A percentile compares a stretch with the other conserved stretches of the same genome.
These are phyloP conservation scores for Chelon auratus DNA, from an alignment of 2,797 vertebrate genomes.

Conservation along the genomic window DNA sequence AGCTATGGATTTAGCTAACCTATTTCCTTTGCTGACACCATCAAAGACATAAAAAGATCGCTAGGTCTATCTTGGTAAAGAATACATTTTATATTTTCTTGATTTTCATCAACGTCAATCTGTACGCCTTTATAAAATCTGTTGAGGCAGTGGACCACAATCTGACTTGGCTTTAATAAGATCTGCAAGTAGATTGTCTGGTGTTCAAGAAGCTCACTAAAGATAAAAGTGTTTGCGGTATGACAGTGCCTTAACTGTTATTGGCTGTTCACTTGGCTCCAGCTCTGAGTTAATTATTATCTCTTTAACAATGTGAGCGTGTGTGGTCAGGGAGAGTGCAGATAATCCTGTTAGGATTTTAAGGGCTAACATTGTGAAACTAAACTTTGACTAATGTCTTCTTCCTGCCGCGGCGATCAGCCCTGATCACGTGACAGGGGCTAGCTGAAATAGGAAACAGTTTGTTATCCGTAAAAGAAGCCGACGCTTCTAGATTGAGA, in stretches of 20 bases:
- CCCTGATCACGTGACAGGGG: conserved; percentile 66
- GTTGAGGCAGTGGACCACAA: background rate
- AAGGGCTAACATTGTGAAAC: conserved; percentile 53
- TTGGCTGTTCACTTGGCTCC: conserved; percentile 55
- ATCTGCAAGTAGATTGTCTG: conserved; percentile 10
- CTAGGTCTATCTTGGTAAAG: too few species aligned
- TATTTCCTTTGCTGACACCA: too few species aligned
- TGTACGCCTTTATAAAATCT: background rate
- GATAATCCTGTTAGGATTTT: conserved; percentile 59
- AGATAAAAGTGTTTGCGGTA: conserved; percentile 73
- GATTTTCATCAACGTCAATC: too few species aligned
- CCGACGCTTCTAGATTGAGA: background rate
- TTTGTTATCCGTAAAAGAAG: conserved; percentile 3
- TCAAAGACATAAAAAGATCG: too few species aligned
- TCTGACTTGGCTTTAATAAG: background rate
- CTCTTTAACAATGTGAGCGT: conserved; percentile 38
- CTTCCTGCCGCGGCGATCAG: conserved; percentile 49
- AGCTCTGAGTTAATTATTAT: conserved; percentile 84
- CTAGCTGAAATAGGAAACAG: conserved; percentile 34
- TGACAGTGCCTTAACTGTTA: conserved; percentile 42
- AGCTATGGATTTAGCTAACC: background rate
- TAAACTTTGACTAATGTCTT: conserved; percentile 34
- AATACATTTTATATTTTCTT: too few species aligned
- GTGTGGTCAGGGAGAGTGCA: conserved; percentile 55
- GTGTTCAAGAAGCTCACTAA: conserved; percentile 33